Percentiles rank a stretch among this genome's conserved stretches.
Evolutionary conservation across 2,888 invertebrate genomes (phyloP).

Genomic region (Deroplatys truncata): DNA sequence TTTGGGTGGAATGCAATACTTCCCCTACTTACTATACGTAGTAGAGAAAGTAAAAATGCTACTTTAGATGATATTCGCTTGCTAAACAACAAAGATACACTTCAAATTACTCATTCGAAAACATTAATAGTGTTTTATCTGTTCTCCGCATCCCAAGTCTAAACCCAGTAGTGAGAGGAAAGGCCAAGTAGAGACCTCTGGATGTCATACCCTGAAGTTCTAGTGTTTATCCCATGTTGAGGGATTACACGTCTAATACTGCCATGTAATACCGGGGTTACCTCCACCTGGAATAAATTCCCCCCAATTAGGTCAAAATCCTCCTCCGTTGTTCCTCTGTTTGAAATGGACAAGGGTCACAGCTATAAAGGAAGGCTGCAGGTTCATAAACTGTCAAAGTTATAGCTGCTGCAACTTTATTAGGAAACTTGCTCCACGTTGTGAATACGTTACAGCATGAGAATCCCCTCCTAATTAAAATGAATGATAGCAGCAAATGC

Average conservation of each 20-base stretch:
- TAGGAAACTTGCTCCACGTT: neutral
- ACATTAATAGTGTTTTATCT: no score
- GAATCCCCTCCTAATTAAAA: neutral
- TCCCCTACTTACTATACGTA: no score
- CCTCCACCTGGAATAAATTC: neutral
- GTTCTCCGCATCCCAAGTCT: no score
- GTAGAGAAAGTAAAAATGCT: no score
- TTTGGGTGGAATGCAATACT: no score
- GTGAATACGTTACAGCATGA: neutral
- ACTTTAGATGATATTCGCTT: no score
- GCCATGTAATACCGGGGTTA: neutral
- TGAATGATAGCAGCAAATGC: neutral
- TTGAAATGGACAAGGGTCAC: neutral
- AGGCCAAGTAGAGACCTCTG: neutral
- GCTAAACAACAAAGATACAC: no score
- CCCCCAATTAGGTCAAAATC: neutral
- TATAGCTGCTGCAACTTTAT: neutral
- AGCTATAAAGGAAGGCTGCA: neutral
- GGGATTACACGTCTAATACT: neutral
- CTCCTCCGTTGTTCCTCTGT: neutral
- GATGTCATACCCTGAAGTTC: neutral
- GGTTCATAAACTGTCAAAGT: neutral
- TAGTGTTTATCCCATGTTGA: neutral
- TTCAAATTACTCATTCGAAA: no score
- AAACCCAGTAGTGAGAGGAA: neutral